phyloP scores from a whole-genome alignment of 2,888 invertebrate genomes.

The Luperina nickerlii region DNA sequence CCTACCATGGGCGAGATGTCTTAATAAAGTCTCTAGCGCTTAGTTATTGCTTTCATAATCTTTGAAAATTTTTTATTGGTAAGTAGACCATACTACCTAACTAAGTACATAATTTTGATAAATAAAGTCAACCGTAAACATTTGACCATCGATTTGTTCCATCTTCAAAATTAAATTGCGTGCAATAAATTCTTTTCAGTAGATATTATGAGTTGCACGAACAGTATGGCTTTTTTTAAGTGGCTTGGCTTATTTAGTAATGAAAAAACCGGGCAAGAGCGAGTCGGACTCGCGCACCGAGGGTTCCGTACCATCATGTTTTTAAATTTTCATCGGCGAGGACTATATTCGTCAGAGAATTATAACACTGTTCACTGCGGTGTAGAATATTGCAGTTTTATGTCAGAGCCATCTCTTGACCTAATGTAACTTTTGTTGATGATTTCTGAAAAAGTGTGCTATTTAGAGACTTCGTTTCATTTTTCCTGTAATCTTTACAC shows the following conservation, averaged over 20 bases:
- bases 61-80: not conserved
- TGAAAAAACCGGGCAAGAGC: not conserved
- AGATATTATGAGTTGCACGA: not conserved
- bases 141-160: not conserved
- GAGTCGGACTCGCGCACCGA: no score
- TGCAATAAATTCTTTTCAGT: not conserved
- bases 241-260: not conserved
- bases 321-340: no score
- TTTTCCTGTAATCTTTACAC: no score
- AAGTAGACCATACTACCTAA: no score
- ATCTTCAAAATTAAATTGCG: not conserved
- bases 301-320: no score
- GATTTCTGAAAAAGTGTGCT: no score
- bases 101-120: not conserved
- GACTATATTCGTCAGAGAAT: no score
- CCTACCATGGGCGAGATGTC: conserved; percentile 8
- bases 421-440: no score
- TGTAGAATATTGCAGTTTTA: no score
- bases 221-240: not conserved
- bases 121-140: not conserved
- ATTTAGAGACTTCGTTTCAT: no score
- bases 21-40: conserved; percentile 26
- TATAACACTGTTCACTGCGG: no score
- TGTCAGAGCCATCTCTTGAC: no score
- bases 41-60: conserved; percentile 32